Percentiles rank a stretch among this genome's conserved stretches.
Evolutionary conservation across 2,113 vertebrate genomes (phyloP).

Genomic region (Myrmecobius fasciatus): DNA sequence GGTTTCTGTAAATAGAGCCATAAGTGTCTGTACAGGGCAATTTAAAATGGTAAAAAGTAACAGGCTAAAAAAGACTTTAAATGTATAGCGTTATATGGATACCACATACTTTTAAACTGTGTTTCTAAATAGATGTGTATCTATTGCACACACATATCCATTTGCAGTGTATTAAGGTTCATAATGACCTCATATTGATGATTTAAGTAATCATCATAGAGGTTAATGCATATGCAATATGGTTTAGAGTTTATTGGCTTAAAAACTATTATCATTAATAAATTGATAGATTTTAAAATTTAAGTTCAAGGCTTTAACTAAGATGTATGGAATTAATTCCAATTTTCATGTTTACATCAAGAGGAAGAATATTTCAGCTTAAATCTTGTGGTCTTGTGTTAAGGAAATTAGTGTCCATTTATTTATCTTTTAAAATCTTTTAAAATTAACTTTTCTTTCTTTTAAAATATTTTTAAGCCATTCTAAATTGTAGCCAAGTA

Average conservation of each 20-base stretch:
- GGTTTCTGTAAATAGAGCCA: conserved; percentile 32
- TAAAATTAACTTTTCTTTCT: conserved; percentile 35
- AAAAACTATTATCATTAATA: conserved; percentile 46
- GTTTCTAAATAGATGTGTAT: background rate
- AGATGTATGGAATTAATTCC: conserved; percentile 1
- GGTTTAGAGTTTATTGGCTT: conserved; percentile 40
- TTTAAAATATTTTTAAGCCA: background rate
- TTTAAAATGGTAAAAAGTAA: conserved; percentile 6
- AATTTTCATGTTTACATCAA: background rate
- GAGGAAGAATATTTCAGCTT: conserved; percentile 14
- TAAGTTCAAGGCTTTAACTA: conserved; percentile 16
- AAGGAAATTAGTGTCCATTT: conserved; percentile 38
- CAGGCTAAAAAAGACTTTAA: background rate
- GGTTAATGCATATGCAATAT: background rate
- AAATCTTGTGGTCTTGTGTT: conserved; percentile 46
- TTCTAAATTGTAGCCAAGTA: conserved; percentile 32
- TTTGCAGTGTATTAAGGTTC: background rate
- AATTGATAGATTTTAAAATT: conserved; percentile 43
- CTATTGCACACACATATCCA: background rate
- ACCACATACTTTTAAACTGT: conserved; percentile 38
- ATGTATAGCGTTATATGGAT: conserved; percentile 9
- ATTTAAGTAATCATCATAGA: conserved; percentile 42
- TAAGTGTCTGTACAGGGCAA: conserved; percentile 36
- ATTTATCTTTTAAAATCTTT: conserved; percentile 31
- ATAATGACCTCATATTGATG: conserved; percentile 20